Percentiles rank a stretch among this genome's conserved stretches.
Evolutionary conservation across 1,140 invertebrate genomes (phyloP).

Genomic region (Nomia melanderi): DNA sequence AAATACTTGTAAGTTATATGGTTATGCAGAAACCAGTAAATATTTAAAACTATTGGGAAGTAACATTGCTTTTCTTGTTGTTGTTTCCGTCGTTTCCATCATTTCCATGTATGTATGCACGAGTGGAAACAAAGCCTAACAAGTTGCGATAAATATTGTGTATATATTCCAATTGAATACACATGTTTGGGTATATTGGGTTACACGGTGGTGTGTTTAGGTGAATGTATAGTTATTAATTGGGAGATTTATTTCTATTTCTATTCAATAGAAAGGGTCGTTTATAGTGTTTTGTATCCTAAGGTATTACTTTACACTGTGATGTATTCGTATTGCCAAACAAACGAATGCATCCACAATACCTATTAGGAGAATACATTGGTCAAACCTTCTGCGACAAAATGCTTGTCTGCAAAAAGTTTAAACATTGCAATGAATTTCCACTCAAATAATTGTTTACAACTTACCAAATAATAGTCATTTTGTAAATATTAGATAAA

Average conservation of each 20-base stretch:
- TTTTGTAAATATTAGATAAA: constrained; percentile 43
- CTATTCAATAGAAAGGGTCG: not conserved
- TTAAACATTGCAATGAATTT: constrained; percentile 40
- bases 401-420: constrained; percentile 23
- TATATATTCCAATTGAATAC: not conserved
- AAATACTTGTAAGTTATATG: not conserved
- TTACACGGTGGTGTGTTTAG: not conserved
- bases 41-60: constrained; percentile 12
- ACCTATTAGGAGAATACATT: not conserved
- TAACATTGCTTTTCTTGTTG: constrained; percentile 11
- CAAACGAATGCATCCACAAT: constrained; percentile 28
- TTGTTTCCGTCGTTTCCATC: not conserved
- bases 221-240: not conserved
- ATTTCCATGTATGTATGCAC: not conserved
- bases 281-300: not conserved
- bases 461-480: constrained; percentile 27
- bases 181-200: not conserved
- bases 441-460: constrained; percentile 12
- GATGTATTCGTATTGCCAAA: constrained; percentile 43
- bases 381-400: not conserved
- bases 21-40: not conserved
- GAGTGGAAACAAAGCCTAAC: not conserved
- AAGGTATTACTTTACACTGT: constrained; percentile 40
- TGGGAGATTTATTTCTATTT: not conserved
- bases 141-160: not conserved